Conservation (phyloP, 2,797 vertebrate genomes). For the Rhinichthys osculus region DNA sequence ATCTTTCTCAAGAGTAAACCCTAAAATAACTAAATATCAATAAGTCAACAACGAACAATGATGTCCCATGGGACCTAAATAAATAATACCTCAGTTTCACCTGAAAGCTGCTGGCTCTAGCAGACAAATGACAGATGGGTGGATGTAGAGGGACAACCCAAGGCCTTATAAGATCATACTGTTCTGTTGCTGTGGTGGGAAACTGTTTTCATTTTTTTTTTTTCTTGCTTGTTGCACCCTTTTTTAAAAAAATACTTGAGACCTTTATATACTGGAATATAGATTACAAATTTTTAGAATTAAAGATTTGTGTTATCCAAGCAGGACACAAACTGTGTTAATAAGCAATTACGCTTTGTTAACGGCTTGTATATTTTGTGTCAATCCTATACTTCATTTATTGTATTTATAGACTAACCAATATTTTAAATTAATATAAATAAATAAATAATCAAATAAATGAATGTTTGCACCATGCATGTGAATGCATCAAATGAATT, state of each 20-base stretch:
- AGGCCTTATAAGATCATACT: slow-evolving; percentile 11
- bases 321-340: background rate
- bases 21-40: slow-evolving; percentile 34
- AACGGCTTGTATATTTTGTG: background rate
- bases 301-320: background rate
- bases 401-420: background rate
- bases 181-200: slow-evolving; percentile 30
- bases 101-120: slow-evolving; percentile 13
- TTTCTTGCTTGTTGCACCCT: background rate
- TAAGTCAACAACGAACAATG: slow-evolving; percentile 43
- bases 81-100: slow-evolving; percentile 35
- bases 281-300: slow-evolving; percentile 7
- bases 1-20: slow-evolving; percentile 33
- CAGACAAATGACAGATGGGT: slow-evolving; percentile 39
- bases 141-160: slow-evolving; percentile 2
- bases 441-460: background rate
- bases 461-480: background rate
- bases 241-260: background rate
- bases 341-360: background rate
- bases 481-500: background rate
- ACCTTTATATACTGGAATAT: background rate
- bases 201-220: background rate
- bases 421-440: background rate
- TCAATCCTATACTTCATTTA: background rate
- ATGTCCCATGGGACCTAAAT: background rate